Percentiles rank a stretch among this genome's conserved stretches.
phyloP scores from a whole-genome alignment of 1,140 invertebrate species.

The Piezodorus guildinii region DNA sequence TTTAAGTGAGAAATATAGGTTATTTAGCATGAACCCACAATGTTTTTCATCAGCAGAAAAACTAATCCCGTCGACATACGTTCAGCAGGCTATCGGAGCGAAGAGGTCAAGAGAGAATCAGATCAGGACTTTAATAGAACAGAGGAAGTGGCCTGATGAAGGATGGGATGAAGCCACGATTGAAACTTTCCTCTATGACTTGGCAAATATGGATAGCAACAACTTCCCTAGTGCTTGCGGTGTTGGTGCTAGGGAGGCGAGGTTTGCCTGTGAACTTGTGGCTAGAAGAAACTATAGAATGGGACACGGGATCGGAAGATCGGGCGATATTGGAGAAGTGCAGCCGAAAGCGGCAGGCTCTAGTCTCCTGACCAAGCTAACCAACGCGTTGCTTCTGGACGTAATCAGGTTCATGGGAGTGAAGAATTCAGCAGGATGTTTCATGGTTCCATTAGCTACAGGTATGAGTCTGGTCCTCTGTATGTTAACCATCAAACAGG shows the following conservation, averaged over 20 bases:
- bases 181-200: conserved; percentile 55
- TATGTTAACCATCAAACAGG: conserved; percentile 54
- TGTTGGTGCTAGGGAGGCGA: conserved; percentile 65
- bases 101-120: conserved; percentile 60
- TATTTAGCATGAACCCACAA: conserved; percentile 40
- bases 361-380: conserved; percentile 61
- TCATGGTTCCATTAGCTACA: conserved; percentile 73
- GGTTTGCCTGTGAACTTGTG: conserved; percentile 42
- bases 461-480: conserved; percentile 72
- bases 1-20: no score
- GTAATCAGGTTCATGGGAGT: conserved; percentile 53
- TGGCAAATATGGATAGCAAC: conserved; percentile 69
- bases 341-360: conserved; percentile 84
- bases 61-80: conserved; percentile 47
- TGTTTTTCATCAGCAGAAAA: conserved; percentile 45
- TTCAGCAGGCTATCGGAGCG: conserved; percentile 53
- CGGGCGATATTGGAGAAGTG: conserved; percentile 69
- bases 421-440: conserved; percentile 44
- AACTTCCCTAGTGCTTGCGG: conserved; percentile 65
- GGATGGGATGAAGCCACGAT: conserved; percentile 46
- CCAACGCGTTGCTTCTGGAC: conserved; percentile 64
- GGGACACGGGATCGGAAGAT: conserved; percentile 75
- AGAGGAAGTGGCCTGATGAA: conserved; percentile 35
- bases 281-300: conserved; percentile 37
- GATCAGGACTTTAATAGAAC: conserved; percentile 49